phyloP scores from a whole-genome alignment of 2,113 vertebrate species.

The Lamprotornis superbus region DNA sequence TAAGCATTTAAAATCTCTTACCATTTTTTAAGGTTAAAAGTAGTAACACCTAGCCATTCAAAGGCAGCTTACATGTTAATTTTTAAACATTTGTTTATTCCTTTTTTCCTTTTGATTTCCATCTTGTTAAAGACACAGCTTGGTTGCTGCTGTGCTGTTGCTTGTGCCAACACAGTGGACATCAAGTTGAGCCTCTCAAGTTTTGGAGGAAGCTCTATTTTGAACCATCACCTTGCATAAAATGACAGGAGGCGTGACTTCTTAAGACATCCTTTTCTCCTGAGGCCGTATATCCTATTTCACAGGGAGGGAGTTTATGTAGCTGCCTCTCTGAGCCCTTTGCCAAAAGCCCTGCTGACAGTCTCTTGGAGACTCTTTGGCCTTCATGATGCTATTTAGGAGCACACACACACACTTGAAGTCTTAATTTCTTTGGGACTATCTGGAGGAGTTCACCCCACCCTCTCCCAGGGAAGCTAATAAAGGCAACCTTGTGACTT shows the following conservation, averaged over 20 bases:
- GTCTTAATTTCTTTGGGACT: conserved; percentile 11
- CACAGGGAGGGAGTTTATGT: neutral
- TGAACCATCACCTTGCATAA: neutral
- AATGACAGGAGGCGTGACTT: neutral
- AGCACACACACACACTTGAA: neutral
- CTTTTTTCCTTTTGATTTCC: neutral
- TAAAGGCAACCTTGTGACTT: conserved; percentile 42
- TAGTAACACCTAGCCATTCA: neutral
- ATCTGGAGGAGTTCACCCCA: neutral
- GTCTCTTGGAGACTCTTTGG: neutral
- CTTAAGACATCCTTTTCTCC: neutral
- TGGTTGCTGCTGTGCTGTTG: neutral
- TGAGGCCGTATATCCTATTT: neutral
- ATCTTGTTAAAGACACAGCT: neutral
- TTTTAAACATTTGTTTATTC: neutral
- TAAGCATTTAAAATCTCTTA: neutral
- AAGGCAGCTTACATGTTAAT: neutral
- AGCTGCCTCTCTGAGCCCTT: neutral
- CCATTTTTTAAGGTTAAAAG: neutral
- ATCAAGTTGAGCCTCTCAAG: neutral
- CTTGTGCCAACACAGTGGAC: neutral
- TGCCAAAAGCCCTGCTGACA: neutral
- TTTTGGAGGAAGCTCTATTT: neutral
- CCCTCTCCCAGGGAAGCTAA: neutral
- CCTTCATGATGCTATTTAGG: neutral